phyloP scores from a whole-genome alignment of 2,888 invertebrate species.

The Drosophila anomelani region DNA sequence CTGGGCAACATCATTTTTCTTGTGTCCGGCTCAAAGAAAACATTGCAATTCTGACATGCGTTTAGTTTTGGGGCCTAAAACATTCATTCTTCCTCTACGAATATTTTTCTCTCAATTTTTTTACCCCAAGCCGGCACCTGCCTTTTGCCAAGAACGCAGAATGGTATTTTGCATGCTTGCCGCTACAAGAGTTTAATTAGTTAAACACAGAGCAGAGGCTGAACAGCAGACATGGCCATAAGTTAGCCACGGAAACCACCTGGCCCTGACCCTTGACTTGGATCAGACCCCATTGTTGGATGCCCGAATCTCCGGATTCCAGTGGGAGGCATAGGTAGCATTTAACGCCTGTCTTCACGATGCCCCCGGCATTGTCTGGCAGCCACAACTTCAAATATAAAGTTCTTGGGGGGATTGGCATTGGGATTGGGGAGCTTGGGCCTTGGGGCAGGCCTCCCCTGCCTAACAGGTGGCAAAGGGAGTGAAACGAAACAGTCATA shows the following conservation, averaged over 20 bases:
- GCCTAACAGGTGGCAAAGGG: conserved; percentile 31
- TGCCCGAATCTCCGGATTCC: conserved; percentile 13
- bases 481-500: conserved; percentile 60
- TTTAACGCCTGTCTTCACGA: conserved; percentile 59
- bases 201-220: conserved; percentile 49
- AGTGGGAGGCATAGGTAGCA: conserved; percentile 59
- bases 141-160: conserved; percentile 24
- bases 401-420: conserved; percentile 42
- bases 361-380: conserved; percentile 55
- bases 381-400: conserved; percentile 74
- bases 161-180: conserved; percentile 62
- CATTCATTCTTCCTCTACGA: conserved; percentile 12
- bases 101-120: conserved; percentile 7
- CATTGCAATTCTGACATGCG: conserved; percentile 60
- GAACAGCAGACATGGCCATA: conserved; percentile 7
- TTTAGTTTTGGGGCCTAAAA: conserved; percentile 40
- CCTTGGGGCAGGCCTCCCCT: conserved; percentile 21
- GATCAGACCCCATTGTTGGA: conserved; percentile 41
- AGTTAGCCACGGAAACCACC: conserved; percentile 29
- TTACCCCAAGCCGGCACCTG: conserved; percentile 18
- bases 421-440: not conserved
- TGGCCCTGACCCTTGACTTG: conserved; percentile 50
- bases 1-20: conserved; percentile 69
- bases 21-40: conserved; percentile 53
- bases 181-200: conserved; percentile 73